Base-by-base conservation (phyloP, 2,888 invertebrate genomes). In the Dexiosoma caninum region DNA sequence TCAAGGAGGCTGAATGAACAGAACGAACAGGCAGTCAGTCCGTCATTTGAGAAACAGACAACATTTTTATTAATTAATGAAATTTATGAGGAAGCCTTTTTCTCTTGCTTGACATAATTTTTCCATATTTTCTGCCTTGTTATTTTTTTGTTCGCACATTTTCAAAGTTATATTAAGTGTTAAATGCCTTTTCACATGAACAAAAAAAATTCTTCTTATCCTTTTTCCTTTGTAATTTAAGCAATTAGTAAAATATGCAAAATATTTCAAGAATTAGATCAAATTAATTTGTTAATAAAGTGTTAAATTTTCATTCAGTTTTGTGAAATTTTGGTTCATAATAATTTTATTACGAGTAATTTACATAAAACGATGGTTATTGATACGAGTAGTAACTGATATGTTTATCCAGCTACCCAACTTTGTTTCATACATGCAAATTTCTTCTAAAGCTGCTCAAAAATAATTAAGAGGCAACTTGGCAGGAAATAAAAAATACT, bases 31-130 rank as follows among this genome's bases (percentile, higher is more conserved):
- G n/a, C 32, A 27, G 30, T 2, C 62, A 55, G 16, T 19, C 27
- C 16, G 40, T 10, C 16, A 16, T 9, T 46, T 70, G 37, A 46
- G 14, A 70, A 23, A 21, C 53, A 59, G 16, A n/a, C 44, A 60
- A 44, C 16, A 57, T 44, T 57, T 60, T 72, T 53, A 67, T 76
- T 76, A 76, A 76, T 76, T 76, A 76, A 67, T 67, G 37, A 51
- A 64, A 71, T 71, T 57, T 59, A 67, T 55, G 51, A 64, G 12
- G 46, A 49, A 69, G 35, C 51, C 64, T 40, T 57, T 62, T 12
- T 7, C 12, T 32, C 42, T 32, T 67, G 19, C 35, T 60, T 30
- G 12, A 27, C 27, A 37, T 9, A 19, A 60, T 44, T 37, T 44
- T 12, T 46, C 12, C 23, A 19, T 37, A n/a, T 27, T 14, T 37